A percentile compares a stretch with the other conserved stretches of the same genome.
These are phyloP conservation scores for Perca fluviatilis DNA, from an alignment of 2,113 vertebrate species.

Conservation along the genomic window DNA sequence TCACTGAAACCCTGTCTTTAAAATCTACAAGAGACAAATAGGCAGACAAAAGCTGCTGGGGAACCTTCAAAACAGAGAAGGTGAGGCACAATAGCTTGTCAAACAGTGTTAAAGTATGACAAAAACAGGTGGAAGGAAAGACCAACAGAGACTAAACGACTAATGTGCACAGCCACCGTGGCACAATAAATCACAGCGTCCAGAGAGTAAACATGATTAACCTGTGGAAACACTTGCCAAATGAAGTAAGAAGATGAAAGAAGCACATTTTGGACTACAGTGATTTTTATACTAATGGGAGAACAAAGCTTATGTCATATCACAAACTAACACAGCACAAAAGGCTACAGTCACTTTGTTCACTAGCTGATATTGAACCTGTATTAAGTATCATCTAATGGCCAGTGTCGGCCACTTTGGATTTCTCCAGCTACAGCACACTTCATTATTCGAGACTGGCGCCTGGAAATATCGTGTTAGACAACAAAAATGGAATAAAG, in stretches of 20 bases:
- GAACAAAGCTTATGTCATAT: constrained; percentile 12
- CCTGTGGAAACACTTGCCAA: constrained; percentile 17
- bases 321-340: background rate
- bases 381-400: constrained; percentile 3
- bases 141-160: constrained; percentile 7
- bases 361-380: background rate
- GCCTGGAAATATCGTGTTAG: too few species aligned
- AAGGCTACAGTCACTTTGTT: background rate
- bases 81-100: constrained; percentile 17
- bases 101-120: constrained; percentile 10
- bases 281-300: constrained; percentile 27
- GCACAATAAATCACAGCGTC: constrained; percentile 4
- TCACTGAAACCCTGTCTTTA: constrained; percentile 6
- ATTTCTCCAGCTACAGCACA: too few species aligned
- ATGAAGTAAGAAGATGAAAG: constrained; percentile 29
- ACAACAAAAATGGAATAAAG: too few species aligned
- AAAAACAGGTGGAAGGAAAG: background rate
- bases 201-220: constrained; percentile 31
- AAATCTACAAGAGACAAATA: too few species aligned
- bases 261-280: constrained; percentile 2
- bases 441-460: too few species aligned
- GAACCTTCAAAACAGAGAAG: background rate
- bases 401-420: background rate
- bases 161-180: background rate
- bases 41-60: background rate